These are phyloP conservation scores for Menidia beryllina DNA, from an alignment of 2,113 vertebrate genomes.

Conservation along the genomic window DNA sequence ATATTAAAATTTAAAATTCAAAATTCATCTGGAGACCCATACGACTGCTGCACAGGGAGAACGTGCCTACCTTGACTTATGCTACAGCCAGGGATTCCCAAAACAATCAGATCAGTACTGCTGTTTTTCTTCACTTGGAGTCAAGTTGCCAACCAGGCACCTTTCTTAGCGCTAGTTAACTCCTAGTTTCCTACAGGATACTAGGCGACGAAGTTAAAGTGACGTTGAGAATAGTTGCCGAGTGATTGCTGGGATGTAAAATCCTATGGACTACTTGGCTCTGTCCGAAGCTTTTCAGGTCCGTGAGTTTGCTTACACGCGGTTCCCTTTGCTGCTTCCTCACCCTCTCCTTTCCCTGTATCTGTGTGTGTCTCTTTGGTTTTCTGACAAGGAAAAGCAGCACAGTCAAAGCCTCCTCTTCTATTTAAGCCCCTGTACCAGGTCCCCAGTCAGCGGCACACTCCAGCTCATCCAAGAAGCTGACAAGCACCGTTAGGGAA, in stretches of 20 bases:
- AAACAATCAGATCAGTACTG: not conserved
- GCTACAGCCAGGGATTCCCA: constrained; percentile 24
- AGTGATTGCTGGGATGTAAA: not conserved
- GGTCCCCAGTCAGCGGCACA: constrained; percentile 98
- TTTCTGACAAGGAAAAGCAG: constrained; percentile 78
- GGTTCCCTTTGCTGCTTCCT: constrained; percentile 11
- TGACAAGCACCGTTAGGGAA: constrained; percentile 99
- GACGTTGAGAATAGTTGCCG: constrained; percentile 20
- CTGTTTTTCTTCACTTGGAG: not conserved
- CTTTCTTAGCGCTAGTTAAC: constrained; percentile 25
- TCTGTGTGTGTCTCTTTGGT: constrained; percentile 41
- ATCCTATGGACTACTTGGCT: constrained; percentile 3
- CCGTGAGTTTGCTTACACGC: not conserved
- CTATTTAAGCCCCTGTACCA: constrained; percentile 97
- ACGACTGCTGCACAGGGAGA: not conserved
- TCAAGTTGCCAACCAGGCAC: constrained; percentile 44
- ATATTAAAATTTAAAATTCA: too few relatives aligned
- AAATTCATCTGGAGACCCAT: not conserved
- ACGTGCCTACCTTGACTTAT: constrained; percentile 69
- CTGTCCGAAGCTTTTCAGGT: not conserved
- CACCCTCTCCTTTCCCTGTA: constrained; percentile 15
- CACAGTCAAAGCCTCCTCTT: constrained; percentile 86
- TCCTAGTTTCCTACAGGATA: constrained; percentile 12
- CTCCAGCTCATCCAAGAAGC: constrained; percentile 99
- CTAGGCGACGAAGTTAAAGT: not conserved